A percentile compares a stretch with the other conserved stretches of the same genome.
Evolutionary conservation across 2,888 invertebrate genomes (phyloP).

Genomic region (Netelia fuscicornis): DNA sequence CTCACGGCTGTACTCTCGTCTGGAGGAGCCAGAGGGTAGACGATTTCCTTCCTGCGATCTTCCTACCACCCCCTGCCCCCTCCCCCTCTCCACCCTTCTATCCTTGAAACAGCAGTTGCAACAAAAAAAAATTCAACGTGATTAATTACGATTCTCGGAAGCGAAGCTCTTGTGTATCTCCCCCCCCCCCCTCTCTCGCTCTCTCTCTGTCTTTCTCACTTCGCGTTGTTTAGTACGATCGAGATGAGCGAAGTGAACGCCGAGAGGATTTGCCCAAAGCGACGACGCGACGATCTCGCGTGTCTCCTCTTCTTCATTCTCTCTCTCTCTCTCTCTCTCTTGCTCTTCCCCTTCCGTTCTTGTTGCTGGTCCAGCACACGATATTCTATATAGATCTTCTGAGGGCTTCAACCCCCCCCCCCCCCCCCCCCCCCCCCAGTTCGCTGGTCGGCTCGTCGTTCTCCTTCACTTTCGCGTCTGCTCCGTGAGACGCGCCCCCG

Average conservation of each 20-base stretch:
- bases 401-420: neutral
- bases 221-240: slow-evolving; percentile 43
- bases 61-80: too few species aligned
- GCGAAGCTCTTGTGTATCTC: slow-evolving; percentile 64
- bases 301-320: slow-evolving; percentile 34
- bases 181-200: slow-evolving; percentile 45
- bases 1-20: slow-evolving; percentile 32
- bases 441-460: neutral
- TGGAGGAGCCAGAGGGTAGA: slow-evolving; percentile 17
- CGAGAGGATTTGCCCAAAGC: slow-evolving; percentile 44
- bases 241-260: slow-evolving; percentile 23
- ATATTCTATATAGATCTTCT: slow-evolving; percentile 57
- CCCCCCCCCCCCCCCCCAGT: neutral
- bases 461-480: slow-evolving; percentile 35
- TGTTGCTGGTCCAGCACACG: slow-evolving; percentile 60
- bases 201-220: neutral
- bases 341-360: slow-evolving; percentile 51
- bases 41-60: slow-evolving; percentile 31
- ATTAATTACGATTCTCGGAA: slow-evolving; percentile 81
- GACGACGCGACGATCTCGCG: slow-evolving; percentile 27
- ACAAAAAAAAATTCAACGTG: slow-evolving; percentile 72
- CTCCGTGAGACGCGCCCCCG: slow-evolving; percentile 37
- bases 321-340: slow-evolving; percentile 54
- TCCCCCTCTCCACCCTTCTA: too few species aligned
- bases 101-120: slow-evolving; percentile 22